Percentiles rank a stretch among this genome's conserved stretches.
Conservation (phyloP, 2,113 vertebrate species). For the Cathartes aura region DNA sequence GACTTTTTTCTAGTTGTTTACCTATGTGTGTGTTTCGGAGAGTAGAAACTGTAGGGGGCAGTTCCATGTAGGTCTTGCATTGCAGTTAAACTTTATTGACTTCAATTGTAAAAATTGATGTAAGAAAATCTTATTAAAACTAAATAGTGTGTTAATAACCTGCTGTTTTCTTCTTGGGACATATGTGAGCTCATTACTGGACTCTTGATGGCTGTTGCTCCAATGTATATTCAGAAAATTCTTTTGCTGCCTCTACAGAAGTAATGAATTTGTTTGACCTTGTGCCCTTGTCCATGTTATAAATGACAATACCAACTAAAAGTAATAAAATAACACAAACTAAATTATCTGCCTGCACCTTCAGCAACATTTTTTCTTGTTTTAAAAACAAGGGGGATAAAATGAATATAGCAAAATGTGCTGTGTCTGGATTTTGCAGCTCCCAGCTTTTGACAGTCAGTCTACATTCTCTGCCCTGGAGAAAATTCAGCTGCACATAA, state of each 20-base stretch:
- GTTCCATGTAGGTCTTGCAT: not conserved
- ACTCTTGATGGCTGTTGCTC: not conserved
- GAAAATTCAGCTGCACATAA: conserved; percentile 1
- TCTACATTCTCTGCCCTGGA: not conserved
- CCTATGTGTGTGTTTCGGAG: not conserved
- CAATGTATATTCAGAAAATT: not conserved
- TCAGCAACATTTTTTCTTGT: not conserved
- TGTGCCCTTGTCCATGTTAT: not conserved
- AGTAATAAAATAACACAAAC: not conserved
- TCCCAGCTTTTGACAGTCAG: not conserved
- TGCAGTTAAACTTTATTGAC: not conserved
- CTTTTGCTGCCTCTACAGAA: not conserved
- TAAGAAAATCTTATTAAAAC: not conserved
- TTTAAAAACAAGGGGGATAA: not conserved
- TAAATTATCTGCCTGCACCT: not conserved
- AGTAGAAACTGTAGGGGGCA: not conserved
- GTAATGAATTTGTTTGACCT: not conserved
- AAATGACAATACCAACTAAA: not conserved
- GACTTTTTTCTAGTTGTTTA: not conserved
- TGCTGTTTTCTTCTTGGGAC: not conserved
- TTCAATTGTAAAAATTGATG: not conserved
- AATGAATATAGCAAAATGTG: not conserved
- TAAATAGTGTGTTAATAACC: not conserved
- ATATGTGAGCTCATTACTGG: not conserved
- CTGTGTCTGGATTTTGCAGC: not conserved